Conservation (phyloP, 1,140 invertebrate genomes). For the Drosophila novamexicana region DNA sequence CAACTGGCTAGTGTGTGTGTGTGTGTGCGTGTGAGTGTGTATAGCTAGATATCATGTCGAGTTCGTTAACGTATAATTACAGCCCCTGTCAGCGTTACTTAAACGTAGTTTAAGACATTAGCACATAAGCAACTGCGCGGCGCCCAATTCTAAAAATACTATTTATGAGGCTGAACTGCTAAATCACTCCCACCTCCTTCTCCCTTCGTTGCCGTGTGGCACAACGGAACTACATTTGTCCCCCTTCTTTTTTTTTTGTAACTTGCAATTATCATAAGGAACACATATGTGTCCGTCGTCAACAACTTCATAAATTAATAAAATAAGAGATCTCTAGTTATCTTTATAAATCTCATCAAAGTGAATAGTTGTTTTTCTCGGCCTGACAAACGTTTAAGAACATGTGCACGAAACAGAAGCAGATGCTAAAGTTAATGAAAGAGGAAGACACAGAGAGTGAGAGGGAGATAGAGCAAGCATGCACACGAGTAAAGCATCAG, state of each 20-base stretch:
- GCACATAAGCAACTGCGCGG: conserved; percentile 52
- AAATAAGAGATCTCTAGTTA: conserved; percentile 45
- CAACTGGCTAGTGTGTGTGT: conserved; percentile 5
- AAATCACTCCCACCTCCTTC: conserved; percentile 4
- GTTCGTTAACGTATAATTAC: conserved; percentile 10
- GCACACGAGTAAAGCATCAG: too few relatives aligned
- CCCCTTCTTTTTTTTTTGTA: conserved; percentile 4
- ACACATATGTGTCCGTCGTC: neutral
- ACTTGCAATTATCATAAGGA: conserved; percentile 1
- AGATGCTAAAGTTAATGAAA: too few relatives aligned
- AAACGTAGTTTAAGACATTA: conserved; percentile 63
- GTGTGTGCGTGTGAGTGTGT: too few relatives aligned
- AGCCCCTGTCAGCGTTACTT: conserved; percentile 58
- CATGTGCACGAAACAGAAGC: neutral
- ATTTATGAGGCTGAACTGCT: conserved; percentile 67
- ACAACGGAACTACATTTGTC: neutral
- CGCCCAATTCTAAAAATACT: conserved; percentile 38
- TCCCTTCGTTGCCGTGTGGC: neutral
- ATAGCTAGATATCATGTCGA: conserved; percentile 7
- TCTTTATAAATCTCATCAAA: conserved; percentile 4
- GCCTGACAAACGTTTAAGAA: neutral
- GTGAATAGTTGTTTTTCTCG: neutral
- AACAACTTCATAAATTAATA: conserved; percentile 14
- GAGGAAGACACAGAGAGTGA: too few relatives aligned
- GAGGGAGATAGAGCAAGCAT: too few relatives aligned